These are phyloP conservation scores for Drosophila diplacantha DNA, from an alignment of 2,888 invertebrate genomes.

Conservation along the genomic window DNA sequence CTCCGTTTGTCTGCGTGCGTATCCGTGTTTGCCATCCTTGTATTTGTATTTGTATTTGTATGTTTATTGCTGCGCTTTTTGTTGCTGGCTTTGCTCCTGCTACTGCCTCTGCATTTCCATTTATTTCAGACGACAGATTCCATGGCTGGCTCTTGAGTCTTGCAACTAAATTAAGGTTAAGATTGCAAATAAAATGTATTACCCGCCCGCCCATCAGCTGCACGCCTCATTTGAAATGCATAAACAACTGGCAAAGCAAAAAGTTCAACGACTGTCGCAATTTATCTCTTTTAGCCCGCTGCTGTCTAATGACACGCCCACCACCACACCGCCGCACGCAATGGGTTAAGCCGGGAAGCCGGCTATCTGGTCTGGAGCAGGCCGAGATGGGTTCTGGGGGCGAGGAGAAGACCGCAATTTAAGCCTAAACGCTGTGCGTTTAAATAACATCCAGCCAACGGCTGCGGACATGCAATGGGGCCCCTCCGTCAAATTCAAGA, in stretches of 20 bases:
- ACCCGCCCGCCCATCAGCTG: slow-evolving; percentile 30
- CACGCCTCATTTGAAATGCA: slow-evolving; percentile 68
- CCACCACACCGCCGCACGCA: slow-evolving; percentile 38
- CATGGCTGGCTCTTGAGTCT: slow-evolving; percentile 49
- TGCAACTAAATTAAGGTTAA: slow-evolving; percentile 70
- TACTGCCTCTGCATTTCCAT: slow-evolving; percentile 59
- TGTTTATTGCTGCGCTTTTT: slow-evolving; percentile 67
- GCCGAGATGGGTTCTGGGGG: slow-evolving; percentile 23
- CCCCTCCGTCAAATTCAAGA: slow-evolving; percentile 53
- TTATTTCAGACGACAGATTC: slow-evolving; percentile 66
- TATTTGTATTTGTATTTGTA: slow-evolving; percentile 38
- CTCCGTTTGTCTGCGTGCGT: slow-evolving; percentile 23
- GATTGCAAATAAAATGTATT: slow-evolving; percentile 72
- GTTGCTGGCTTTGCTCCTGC: slow-evolving; percentile 30
- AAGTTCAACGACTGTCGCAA: slow-evolving; percentile 68
- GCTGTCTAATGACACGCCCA: slow-evolving; percentile 69
- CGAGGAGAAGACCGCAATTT: slow-evolving; percentile 61
- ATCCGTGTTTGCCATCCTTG: slow-evolving; percentile 27
- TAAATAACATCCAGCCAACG: slow-evolving; percentile 58
- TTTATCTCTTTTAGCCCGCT: slow-evolving; percentile 68
- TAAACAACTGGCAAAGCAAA: slow-evolving; percentile 70
- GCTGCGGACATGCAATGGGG: slow-evolving; percentile 60
- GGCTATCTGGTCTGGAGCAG: slow-evolving; percentile 22
- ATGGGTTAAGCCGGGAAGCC: slow-evolving; percentile 2
- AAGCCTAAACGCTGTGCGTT: slow-evolving; percentile 69